Evolutionary conservation across 1,140 invertebrate species (phyloP).

Genomic region (Xylocopa sonorina): DNA sequence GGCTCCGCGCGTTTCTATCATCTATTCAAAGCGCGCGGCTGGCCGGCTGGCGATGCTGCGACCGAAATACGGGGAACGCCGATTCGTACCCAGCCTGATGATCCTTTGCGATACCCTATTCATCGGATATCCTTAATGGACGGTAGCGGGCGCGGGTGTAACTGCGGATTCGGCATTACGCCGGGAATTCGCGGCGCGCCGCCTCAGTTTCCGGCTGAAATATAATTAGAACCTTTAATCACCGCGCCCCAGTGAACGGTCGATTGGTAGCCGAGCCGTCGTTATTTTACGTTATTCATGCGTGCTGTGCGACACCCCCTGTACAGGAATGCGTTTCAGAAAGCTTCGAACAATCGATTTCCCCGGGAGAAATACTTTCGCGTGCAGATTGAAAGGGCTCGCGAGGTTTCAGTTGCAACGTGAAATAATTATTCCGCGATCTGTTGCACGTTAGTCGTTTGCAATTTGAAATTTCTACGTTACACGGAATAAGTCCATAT

Average conservation of each 20-base stretch:
- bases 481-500: too few species aligned
- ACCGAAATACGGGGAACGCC: constrained; percentile 41
- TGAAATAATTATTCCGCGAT: too few species aligned
- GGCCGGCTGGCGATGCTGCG: neutral
- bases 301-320: neutral
- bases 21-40: constrained; percentile 26
- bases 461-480: too few species aligned
- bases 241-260: neutral
- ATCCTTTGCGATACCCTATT: constrained; percentile 57
- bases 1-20: constrained; percentile 31
- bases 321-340: neutral
- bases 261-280: neutral
- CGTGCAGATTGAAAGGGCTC: too few species aligned
- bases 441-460: too few species aligned
- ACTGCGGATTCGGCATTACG: constrained; percentile 57
- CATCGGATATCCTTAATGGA: constrained; percentile 68
- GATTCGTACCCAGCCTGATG: constrained; percentile 49
- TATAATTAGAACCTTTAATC: constrained; percentile 51
- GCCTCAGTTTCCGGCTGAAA: constrained; percentile 32
- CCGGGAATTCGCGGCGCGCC: constrained; percentile 22
- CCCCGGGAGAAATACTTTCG: too few species aligned
- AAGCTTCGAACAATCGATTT: too few species aligned
- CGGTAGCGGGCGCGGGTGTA: constrained; percentile 53
- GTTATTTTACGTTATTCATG: neutral
- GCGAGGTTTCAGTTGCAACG: too few species aligned